Base-by-base conservation (phyloP, 1,140 invertebrate genomes). In the Phenacoccus solenopsis region DNA sequence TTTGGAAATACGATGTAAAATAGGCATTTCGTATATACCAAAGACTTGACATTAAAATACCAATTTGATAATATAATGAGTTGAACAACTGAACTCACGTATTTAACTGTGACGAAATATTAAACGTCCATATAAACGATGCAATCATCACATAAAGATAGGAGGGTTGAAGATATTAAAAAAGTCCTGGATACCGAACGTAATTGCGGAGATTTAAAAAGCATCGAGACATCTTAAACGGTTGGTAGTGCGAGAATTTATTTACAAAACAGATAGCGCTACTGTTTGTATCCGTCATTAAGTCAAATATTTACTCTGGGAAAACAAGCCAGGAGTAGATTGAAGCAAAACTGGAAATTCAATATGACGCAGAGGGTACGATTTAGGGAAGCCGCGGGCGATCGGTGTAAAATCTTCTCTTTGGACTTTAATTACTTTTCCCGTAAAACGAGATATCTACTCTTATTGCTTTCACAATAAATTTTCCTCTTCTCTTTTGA, bases 401-500 rank as follows among this genome's bases (percentile, higher is more conserved):
- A 64, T 64, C 59, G 59, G 59, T 64, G 13, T 20, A 64, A 9
- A 64, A 64, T 64, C 59, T 24, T 64, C 59, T 64, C 59, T 64
- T 64, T 64, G 59, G 59, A 24, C 59, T 64, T 64, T 64, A 64
- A 64, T 64, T 64, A 64, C 59, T 64, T 64, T 64, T 64, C 59
- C 32, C 10, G 59, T 64, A 64, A 64, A 64, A 64, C 59, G 59
- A 64, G 59, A 64, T 25, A 38, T 10, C 32, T 9, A 10, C 25
- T 64, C 25, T 64, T 22, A 20, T 3, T 16, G 38, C 20, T 9
- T 49, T n/a, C 59, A 64, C 59, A 16, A 20, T 59, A 22, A 64
- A 64, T 64, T 64, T 38, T 38, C n/a, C 59, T 64, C 13, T 64
- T 64, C 21, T 64, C 59, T 64, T 64, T 64, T 64, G 25, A 64